These are phyloP conservation scores for Lysiphlebus fabarum DNA, from an alignment of 1,140 invertebrate species.

Conservation along the genomic window DNA sequence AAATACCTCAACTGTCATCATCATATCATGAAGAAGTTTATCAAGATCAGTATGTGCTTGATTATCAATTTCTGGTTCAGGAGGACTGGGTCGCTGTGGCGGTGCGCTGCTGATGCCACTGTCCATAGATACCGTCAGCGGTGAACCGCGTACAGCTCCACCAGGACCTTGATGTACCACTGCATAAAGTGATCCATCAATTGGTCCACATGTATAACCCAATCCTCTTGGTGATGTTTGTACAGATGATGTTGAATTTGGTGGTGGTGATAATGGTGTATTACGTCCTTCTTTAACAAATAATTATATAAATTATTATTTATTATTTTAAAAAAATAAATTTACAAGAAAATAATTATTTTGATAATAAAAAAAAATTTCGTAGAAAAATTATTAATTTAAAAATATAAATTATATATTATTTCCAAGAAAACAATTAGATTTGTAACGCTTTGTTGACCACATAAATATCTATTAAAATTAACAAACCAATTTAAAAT, in stretches of 20 bases:
- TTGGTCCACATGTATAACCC: slow-evolving; percentile 72
- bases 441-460: background rate
- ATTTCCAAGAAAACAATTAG: background rate
- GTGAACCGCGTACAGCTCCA: slow-evolving; percentile 60
- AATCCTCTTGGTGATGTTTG: slow-evolving; percentile 50
- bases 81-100: slow-evolving; percentile 50
- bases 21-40: slow-evolving; percentile 76
- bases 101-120: slow-evolving; percentile 73
- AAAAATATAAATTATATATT: too few species aligned
- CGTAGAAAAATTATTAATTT: too few species aligned
- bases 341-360: background rate
- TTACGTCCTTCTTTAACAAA: slow-evolving; percentile 46
- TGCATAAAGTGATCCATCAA: slow-evolving; percentile 87
- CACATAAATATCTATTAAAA: background rate
- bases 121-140: slow-evolving; percentile 79
- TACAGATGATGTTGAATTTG: slow-evolving; percentile 42
- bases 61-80: slow-evolving; percentile 40
- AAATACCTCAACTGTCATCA: slow-evolving; percentile 73
- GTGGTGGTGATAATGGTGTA: slow-evolving; percentile 48
- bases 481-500: background rate
- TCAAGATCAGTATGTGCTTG: slow-evolving; percentile 64
- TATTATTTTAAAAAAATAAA: background rate
- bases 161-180: slow-evolving; percentile 63
- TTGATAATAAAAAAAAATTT: too few species aligned
- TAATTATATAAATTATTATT: slow-evolving; percentile 3